Conservation (phyloP, 2,797 vertebrate species). For the Hippoglossus hippoglossus region DNA sequence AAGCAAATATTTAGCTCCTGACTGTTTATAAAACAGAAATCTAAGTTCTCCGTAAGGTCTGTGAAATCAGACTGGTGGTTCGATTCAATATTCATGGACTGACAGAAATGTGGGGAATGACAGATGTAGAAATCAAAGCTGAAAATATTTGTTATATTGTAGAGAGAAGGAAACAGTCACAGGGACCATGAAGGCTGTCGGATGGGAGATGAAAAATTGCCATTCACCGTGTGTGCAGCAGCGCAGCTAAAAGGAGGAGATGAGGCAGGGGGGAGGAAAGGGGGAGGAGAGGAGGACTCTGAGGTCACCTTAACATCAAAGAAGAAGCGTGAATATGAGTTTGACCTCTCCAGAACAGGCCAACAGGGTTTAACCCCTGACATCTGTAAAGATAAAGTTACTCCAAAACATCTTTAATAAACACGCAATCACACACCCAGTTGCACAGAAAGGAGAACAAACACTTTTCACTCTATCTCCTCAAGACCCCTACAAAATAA, state of each 20-base stretch:
- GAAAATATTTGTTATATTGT: conserved; percentile 36
- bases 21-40: conserved; percentile 41
- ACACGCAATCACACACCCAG: conserved; percentile 4
- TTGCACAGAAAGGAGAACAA: neutral
- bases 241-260: conserved; percentile 42
- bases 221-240: conserved; percentile 38
- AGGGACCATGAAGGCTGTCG: conserved; percentile 34
- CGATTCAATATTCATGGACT: conserved; percentile 6
- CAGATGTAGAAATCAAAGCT: conserved; percentile 29
- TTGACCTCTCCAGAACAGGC: conserved; percentile 65
- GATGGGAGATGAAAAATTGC: conserved; percentile 62
- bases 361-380: conserved; percentile 62
- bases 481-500: neutral
- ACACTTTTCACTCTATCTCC: conserved; percentile 20
- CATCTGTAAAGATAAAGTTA: conserved; percentile 76
- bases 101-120: conserved; percentile 29
- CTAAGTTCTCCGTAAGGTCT: conserved; percentile 24
- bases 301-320: conserved; percentile 64
- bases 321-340: conserved; percentile 60
- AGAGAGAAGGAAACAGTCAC: conserved; percentile 25
- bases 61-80: conserved; percentile 23
- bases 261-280: neutral
- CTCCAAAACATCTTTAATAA: conserved; percentile 43
- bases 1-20: conserved; percentile 41
- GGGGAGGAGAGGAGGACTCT: neutral